Base-by-base conservation (phyloP, 2,797 vertebrate species). In the Chiloscyllium punctatum region DNA sequence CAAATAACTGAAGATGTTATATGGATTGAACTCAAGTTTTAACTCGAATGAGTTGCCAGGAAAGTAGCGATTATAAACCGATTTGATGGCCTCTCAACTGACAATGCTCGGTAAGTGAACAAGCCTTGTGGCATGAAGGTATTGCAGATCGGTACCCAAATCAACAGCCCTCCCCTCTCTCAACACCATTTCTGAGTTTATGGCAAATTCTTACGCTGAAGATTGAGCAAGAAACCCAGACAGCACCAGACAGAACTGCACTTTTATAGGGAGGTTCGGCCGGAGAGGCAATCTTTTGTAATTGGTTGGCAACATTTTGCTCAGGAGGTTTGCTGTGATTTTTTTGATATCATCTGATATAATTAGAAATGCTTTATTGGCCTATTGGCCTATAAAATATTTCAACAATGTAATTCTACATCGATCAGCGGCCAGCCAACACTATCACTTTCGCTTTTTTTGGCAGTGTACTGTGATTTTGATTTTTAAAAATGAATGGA, bases 361-460 rank as follows among this genome's bases (percentile, higher is more conserved):
- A 94, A 94, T 94, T 94, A 94, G 91, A 94, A 68, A 94, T 94
- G 66, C 37, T 69, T 94, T 94, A 69, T 68, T 42, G 57, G 91
- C 91, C 91, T 69, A 94, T 37, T 25, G 57, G 91, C 91, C 91
- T 4, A 94, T 94, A 66, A 94, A 94, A 94, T 42, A 94, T 94
- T 42, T 68, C 62, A 69, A 94, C 66, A 68, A 94, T 94, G 62
- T 68, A 68, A 94, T 94, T 69, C 66, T 94, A 68, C 62, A 69
- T 69, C 62, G 68, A 69, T 42, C 91, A 69, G 51, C 13, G 48
- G 51, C 86, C 51, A 57, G 86, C 86, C 51, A 88, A 88, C 86
- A 88, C 86, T 88, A 88, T 88, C 86, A 11, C 13, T 27, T 88
- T 88, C 51, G 48, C 25, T 57, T 33, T 57, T 48, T 53, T 88